Evolutionary conservation across 2,888 invertebrate species (phyloP), one percentile per base, ranked within the genome.

Genomic region (Chaitophorus viminalis): DNA sequence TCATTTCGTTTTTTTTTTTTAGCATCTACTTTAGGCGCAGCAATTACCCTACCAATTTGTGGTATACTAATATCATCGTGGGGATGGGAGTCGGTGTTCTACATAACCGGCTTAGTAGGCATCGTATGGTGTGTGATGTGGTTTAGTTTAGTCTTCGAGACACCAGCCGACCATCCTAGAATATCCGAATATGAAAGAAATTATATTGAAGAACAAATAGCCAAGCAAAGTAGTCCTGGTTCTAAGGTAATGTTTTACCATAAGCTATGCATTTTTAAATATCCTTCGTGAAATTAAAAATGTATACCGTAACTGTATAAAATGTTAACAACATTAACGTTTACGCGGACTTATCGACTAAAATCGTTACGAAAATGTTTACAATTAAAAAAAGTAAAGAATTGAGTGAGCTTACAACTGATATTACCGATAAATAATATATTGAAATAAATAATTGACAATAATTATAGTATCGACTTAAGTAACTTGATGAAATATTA

Each of bases 81-180:
- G 87, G 97, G 97, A 21, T 98, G 98, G 98, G 95, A 96, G 90
- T 96, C 96, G 0, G 96, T 97, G 31, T 98, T 98, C 93, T 98
- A 98, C 91, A 93, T 96, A 89, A 96, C 96, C 87, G 95, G 95
- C 92, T 93, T 93, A 75, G 93, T 96, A 89, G 96, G 96, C 11
- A 91, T 96, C 82, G 90, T 95, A 89, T 98, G 98, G 98, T 96
- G 96, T 11, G 91, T 95, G 86, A 92, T 94, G 8, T 97, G 97
- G 97, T 95, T 96, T 92, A 92, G 94, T 0, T 93, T 96, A 77
- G 94, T 96, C 6, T 96, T 94, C 91, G 96, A 97, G 91, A 94
- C 95, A 0, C 97, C 97, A 0, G 95, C 95, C 0, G 93, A 94
- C 88, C 97, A 97, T 92, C 97, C 97, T 0, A 93, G 96, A 90